These are phyloP conservation scores for Magallana angulata DNA, from an alignment of 1,140 invertebrate species.

Conservation along the genomic window DNA sequence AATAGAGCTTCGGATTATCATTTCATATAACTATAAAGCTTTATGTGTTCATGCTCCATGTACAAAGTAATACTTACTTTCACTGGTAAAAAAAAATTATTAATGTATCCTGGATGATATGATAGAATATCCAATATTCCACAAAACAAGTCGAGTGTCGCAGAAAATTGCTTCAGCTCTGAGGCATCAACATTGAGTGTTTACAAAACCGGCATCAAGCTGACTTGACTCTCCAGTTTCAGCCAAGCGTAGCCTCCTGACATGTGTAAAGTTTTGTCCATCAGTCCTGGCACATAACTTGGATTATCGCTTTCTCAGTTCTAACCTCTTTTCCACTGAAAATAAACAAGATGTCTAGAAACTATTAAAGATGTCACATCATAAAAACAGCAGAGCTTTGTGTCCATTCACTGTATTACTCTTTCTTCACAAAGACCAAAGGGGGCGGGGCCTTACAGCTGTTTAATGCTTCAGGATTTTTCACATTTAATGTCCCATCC, in stretches of 20 bases:
- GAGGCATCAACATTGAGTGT: neutral
- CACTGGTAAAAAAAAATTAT: slow-evolving; percentile 13
- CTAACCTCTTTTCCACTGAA: slow-evolving; percentile 3
- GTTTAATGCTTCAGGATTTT: slow-evolving; percentile 31
- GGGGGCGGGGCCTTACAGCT: slow-evolving; percentile 12
- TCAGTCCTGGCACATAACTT: neutral
- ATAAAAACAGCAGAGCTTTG: slow-evolving; percentile 16
- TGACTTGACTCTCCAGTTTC: slow-evolving; percentile 24
- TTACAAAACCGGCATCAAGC: slow-evolving; percentile 29
- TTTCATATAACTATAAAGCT: neutral
- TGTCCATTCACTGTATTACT: slow-evolving; percentile 1
- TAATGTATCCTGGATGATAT: neutral
- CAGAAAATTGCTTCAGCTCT: slow-evolving; percentile 1
- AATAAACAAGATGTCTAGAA: slow-evolving; percentile 34
- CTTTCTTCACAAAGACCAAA: slow-evolving; percentile 25
- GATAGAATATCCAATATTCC: neutral
- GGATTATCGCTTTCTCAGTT: neutral
- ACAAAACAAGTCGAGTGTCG: neutral
- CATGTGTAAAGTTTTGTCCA: slow-evolving; percentile 34
- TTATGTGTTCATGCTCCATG: neutral
- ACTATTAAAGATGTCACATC: slow-evolving; percentile 28
- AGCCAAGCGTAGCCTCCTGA: slow-evolving; percentile 22
- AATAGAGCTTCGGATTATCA: neutral
- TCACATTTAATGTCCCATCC: slow-evolving; percentile 30
- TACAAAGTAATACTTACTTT: slow-evolving; percentile 21